Percentiles rank a stretch among this genome's conserved stretches.
Evolutionary conservation across 2,797 vertebrate genomes (phyloP).

Genomic region (Tokudaia tokunoshimensis): DNA sequence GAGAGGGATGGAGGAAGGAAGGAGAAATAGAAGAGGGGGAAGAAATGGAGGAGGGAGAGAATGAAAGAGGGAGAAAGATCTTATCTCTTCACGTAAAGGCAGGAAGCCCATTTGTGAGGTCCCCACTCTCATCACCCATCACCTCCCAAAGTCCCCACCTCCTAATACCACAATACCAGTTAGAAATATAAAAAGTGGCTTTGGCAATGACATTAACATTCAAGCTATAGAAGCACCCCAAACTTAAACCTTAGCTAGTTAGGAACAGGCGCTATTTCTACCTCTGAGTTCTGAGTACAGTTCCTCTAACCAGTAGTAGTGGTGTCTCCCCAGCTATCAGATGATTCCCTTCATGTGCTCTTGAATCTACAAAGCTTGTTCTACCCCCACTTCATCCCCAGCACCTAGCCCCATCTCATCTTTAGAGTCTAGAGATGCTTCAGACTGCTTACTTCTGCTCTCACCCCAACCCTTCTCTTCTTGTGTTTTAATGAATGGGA

Average conservation of each 20-base stretch:
- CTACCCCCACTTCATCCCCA: neutral
- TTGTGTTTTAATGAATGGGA: slow-evolving; percentile 8
- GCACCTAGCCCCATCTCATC: neutral
- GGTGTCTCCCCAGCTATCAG: neutral
- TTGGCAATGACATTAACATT: neutral
- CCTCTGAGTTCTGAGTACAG: neutral
- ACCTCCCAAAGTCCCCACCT: neutral
- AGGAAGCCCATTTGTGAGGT: neutral
- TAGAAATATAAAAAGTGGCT: neutral
- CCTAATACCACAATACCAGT: neutral
- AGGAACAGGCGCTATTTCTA: neutral
- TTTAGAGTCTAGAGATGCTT: neutral
- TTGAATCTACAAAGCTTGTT: neutral
- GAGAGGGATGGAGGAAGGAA: neutral
- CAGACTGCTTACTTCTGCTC: neutral
- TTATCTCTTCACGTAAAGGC: neutral
- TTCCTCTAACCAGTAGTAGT: neutral
- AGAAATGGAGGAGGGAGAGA: neutral
- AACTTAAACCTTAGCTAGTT: neutral
- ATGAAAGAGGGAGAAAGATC: neutral
- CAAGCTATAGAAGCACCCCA: neutral
- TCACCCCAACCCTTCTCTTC: neutral
- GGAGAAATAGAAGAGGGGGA: neutral
- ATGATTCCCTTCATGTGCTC: neutral
- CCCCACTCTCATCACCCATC: neutral